Evolutionary conservation across 2,888 invertebrate species (phyloP).

Genomic region (Pterobdella sp.): DNA sequence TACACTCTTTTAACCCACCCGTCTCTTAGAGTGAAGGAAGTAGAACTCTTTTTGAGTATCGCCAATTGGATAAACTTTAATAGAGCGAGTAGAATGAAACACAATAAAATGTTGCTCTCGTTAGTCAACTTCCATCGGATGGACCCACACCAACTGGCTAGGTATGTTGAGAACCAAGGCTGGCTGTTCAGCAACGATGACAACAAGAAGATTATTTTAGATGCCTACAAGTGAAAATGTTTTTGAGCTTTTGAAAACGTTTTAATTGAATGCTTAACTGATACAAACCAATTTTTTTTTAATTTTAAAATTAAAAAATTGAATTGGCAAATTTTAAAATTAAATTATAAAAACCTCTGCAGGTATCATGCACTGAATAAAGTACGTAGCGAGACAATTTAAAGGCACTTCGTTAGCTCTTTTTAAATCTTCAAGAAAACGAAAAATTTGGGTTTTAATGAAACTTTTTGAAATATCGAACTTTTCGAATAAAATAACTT

Average conservation of each 20-base stretch:
- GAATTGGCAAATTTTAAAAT: too few relatives aligned
- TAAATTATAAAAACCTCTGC: neutral
- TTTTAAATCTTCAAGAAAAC: too few relatives aligned
- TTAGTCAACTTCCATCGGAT: slow-evolving; percentile 31
- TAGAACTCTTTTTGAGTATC: slow-evolving; percentile 33
- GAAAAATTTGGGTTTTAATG: too few relatives aligned
- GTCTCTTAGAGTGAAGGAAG: slow-evolving; percentile 27
- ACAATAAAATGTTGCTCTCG: slow-evolving; percentile 23
- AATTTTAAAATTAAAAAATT: neutral
- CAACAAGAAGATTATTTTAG: slow-evolving; percentile 29
- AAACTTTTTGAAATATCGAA: too few relatives aligned
- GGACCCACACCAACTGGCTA: slow-evolving; percentile 33
- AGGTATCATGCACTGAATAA: slow-evolving; percentile 10
- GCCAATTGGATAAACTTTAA: slow-evolving; percentile 33
- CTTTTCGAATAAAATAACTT: too few relatives aligned
- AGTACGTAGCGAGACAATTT: neutral
- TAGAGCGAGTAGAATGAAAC: slow-evolving; percentile 23
- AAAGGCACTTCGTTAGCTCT: too few relatives aligned
- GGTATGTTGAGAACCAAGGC: slow-evolving; percentile 32
- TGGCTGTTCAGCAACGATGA: slow-evolving; percentile 32
- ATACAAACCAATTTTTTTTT: neutral
- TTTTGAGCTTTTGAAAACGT: neutral
- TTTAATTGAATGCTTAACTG: neutral
- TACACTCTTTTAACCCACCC: slow-evolving; percentile 29
- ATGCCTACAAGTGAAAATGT: slow-evolving; percentile 33